Conservation (phyloP, 2,113 vertebrate genomes). For the Cyprinodon variegatus region DNA sequence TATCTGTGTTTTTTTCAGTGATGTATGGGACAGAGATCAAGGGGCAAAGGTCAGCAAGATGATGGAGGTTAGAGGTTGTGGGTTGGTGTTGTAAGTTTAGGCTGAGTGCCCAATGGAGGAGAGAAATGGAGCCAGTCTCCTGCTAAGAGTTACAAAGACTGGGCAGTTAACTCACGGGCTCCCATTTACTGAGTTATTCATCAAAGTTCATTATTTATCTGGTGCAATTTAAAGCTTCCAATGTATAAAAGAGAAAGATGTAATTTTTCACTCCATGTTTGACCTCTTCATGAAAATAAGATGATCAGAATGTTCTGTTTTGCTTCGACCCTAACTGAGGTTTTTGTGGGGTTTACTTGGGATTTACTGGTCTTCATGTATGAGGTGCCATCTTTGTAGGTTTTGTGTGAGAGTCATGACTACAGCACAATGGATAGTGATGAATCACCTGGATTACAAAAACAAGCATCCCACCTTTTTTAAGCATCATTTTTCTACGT, state of each 20-base stretch:
- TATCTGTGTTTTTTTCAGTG: conserved; percentile 36
- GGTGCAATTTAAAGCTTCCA: neutral
- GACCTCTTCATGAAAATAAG: neutral
- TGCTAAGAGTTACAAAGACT: conserved; percentile 52
- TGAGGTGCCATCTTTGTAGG: neutral
- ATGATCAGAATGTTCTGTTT: neutral
- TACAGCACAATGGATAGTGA: neutral
- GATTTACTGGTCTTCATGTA: neutral
- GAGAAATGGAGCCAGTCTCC: conserved; percentile 58
- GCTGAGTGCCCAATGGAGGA: conserved; percentile 50
- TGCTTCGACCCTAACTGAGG: neutral
- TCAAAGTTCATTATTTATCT: neutral
- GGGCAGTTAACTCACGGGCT: conserved; percentile 41
- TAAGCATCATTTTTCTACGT: neutral
- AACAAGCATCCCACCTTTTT: too few relatives aligned
- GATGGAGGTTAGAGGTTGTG: conserved; percentile 59
- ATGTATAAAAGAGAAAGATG: neutral
- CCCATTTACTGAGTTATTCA: neutral
- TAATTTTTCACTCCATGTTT: neutral
- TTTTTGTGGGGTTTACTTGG: neutral
- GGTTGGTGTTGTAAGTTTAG: conserved; percentile 60
- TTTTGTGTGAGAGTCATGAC: neutral
- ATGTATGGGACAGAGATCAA: conserved; percentile 65
- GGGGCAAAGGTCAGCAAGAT: conserved; percentile 59
- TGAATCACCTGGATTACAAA: neutral